Evolutionary conservation across 2,113 vertebrate species (phyloP).

Genomic region (Ammospiza nelsoni): DNA sequence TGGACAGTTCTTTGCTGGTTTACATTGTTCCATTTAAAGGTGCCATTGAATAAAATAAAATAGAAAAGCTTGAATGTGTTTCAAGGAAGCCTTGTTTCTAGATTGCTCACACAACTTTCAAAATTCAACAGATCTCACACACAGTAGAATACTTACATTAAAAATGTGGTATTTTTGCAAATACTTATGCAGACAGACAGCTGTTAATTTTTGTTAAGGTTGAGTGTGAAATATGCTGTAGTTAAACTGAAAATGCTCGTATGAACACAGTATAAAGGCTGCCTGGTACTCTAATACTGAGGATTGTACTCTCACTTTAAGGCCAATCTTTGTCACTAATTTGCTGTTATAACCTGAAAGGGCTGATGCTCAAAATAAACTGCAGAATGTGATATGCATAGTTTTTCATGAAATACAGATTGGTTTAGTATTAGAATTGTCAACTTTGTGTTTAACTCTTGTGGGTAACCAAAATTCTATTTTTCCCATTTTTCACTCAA

Average conservation of each 20-base stretch:
- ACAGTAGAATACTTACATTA: background rate
- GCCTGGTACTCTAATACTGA: background rate
- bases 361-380: background rate
- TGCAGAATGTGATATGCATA: background rate
- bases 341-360: background rate
- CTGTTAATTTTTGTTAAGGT: background rate
- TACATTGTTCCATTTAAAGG: background rate
- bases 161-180: background rate
- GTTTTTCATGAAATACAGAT: background rate
- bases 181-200: background rate
- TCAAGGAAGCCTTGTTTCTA: background rate
- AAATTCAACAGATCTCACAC: background rate
- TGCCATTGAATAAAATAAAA: background rate
- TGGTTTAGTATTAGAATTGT: background rate
- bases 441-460: background rate
- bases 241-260: background rate
- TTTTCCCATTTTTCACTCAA: background rate
- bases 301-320: background rate
- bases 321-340: background rate
- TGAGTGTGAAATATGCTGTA: background rate
- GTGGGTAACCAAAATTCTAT: background rate
- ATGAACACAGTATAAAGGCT: background rate
- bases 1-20: background rate
- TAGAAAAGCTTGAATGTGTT: background rate
- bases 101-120: background rate